Percentiles rank a stretch among this genome's conserved stretches.
These are phyloP conservation scores for Eublepharis macularius DNA, from an alignment of 2,113 vertebrate genomes.

Conservation along the genomic window DNA sequence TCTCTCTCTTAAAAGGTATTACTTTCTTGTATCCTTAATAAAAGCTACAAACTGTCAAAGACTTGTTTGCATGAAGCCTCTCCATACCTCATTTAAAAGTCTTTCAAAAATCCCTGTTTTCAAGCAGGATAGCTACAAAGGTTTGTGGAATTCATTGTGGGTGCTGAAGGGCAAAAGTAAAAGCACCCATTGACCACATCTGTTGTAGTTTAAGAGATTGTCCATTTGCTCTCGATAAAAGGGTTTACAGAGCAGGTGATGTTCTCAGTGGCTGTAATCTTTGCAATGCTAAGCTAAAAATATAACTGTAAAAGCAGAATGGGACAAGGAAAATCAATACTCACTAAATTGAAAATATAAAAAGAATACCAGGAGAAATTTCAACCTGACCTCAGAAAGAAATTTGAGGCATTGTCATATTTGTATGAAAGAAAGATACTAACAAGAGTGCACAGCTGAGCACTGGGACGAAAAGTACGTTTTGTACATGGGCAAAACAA, in stretches of 20 bases:
- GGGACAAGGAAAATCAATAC: constrained; percentile 20
- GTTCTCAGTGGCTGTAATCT: constrained; percentile 8
- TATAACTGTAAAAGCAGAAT: constrained; percentile 19
- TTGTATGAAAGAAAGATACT: not conserved
- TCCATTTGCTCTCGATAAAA: constrained; percentile 18
- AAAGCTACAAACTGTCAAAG: not conserved
- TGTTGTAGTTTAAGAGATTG: not conserved
- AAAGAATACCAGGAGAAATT: constrained; percentile 21
- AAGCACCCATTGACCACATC: not conserved
- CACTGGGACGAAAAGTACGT: not conserved
- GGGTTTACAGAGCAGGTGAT: not conserved
- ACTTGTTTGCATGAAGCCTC: not conserved
- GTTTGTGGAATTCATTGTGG: not conserved
- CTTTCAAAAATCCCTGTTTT: not conserved
- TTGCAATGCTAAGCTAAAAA: constrained; percentile 24
- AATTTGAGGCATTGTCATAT: not conserved
- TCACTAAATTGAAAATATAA: constrained; percentile 30
- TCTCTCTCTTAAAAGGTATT: not conserved
- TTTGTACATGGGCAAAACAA: not conserved
- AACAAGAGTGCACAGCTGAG: not conserved
- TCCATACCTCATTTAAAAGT: not conserved
- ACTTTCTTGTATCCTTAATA: not conserved
- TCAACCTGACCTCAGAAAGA: not conserved
- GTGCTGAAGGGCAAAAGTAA: not conserved
- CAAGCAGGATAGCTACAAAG: not conserved